Evolutionary conservation across 2,888 invertebrate species (phyloP).

Genomic region (Caprella mutica): DNA sequence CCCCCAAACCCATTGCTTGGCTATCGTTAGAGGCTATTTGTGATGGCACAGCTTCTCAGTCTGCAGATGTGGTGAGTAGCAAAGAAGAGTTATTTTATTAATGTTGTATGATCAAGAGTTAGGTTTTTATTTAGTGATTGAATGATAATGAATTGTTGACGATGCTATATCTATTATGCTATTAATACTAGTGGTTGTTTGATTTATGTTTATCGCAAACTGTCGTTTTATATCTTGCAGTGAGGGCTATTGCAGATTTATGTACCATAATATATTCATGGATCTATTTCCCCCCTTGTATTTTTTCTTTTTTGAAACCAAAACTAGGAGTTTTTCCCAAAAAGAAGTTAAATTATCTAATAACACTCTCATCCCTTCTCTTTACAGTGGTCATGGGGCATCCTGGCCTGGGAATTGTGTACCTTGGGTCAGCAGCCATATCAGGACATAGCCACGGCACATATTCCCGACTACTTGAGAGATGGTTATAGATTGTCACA

Average conservation of each 20-base stretch:
- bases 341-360: background rate
- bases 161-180: too few relatives aligned
- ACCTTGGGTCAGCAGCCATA: constrained; percentile 92
- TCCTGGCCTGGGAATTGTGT: constrained; percentile 36
- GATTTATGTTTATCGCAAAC: too few relatives aligned
- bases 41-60: constrained; percentile 23
- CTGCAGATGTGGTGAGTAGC: constrained; percentile 33
- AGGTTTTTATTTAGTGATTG: too few relatives aligned
- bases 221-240: too few relatives aligned
- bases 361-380: background rate
- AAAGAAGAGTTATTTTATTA: too few relatives aligned
- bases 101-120: too few relatives aligned
- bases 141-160: too few relatives aligned
- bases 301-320: too few relatives aligned
- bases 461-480: constrained; percentile 79
- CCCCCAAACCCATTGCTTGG: constrained; percentile 24
- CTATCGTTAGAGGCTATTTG: constrained; percentile 30
- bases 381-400: constrained; percentile 37
- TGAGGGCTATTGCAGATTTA: too few relatives aligned
- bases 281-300: background rate
- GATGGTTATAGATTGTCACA: constrained; percentile 91
- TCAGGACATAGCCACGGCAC: constrained; percentile 87
- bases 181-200: too few relatives aligned
- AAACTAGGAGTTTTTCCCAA: too few relatives aligned
- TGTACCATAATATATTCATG: background rate